These are phyloP conservation scores for Odobenus rosmarus DNA, from an alignment of 2,113 vertebrate species.

Conservation along the genomic window DNA sequence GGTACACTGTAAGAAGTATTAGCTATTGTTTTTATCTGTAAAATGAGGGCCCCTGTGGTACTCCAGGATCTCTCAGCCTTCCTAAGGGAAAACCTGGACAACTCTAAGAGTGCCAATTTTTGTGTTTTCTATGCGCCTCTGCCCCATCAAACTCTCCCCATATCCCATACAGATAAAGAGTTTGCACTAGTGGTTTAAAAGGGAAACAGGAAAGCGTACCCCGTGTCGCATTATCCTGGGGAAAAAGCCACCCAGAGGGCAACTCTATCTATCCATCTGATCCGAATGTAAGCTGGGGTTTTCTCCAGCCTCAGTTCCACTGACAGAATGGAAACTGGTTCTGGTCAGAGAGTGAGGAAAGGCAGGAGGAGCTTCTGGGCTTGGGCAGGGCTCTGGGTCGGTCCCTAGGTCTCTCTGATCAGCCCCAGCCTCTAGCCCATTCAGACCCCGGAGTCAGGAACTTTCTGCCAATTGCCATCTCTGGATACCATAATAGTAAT, in stretches of 20 bases:
- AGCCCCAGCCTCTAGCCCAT: neutral
- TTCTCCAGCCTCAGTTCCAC: neutral
- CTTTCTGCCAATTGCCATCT: neutral
- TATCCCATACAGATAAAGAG: neutral
- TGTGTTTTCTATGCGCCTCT: neutral
- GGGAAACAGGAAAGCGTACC: neutral
- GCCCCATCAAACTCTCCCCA: neutral
- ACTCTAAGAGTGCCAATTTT: neutral
- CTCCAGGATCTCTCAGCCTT: neutral
- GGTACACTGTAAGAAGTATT: neutral
- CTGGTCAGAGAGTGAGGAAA: neutral
- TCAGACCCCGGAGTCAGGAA: neutral
- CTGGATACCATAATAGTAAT: neutral
- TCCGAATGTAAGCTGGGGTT: neutral
- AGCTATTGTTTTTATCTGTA: neutral
- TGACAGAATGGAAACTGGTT: neutral
- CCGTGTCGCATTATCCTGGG: neutral
- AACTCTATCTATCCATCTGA: neutral
- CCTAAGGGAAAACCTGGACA: neutral
- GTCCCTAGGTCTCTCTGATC: neutral
- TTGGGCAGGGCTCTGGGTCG: neutral
- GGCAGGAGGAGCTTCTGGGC: neutral
- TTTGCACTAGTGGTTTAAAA: neutral
- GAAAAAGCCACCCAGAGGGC: neutral
- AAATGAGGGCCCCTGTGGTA: neutral